Base-by-base conservation (phyloP, 2,113 vertebrate species). In the Ceuthmochares aereus region DNA sequence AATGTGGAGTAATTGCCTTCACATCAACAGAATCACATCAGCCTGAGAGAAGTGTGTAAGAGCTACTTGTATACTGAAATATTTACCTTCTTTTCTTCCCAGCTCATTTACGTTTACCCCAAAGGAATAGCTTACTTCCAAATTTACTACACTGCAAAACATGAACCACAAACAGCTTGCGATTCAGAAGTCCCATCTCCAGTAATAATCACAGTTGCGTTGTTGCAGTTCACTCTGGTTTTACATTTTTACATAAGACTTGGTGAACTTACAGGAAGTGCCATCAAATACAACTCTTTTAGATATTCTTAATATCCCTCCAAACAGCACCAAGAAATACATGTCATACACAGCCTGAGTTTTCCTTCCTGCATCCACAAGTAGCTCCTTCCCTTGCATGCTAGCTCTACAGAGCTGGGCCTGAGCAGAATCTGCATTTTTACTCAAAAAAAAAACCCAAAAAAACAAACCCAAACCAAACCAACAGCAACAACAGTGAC, bases 31-130 rank as follows among this genome's bases (percentile, higher is more conserved):
- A 67, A 84, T 78, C 86, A 34, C 83, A 81, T 10, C 68, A 78
- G 76, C 80, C 85, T 77, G 37, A 69, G 12, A 90, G 45, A 59
- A 47, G n/a, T 8, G 60, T 12, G 4, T 59, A 89, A 84, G 79
- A 89, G 73, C 80, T 74, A 72, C 40, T 90, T 78, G 52, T 0
- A 82, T 49, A 58, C 43, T 30, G 49, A 84, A 95, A 32, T 66
- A 93, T 56, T 74, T 23, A 76, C 54, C 60, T 86, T 67, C 32
- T 67, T 74, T 92, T 90, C 76, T 86, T 84, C 49, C 56, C 88
- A 75, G 60, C 59, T 90, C 79, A 81, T 85, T 64, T 93, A 89
- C n/a, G 52, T 89, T 92, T 93, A 90, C 90, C 89, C 40, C 62
- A 75, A 34, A 96, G 87, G 63, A 94, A 81, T 2, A 95, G 62